phyloP scores from a whole-genome alignment of 2,797 vertebrate species.

The Lophotriccus pileatus region DNA sequence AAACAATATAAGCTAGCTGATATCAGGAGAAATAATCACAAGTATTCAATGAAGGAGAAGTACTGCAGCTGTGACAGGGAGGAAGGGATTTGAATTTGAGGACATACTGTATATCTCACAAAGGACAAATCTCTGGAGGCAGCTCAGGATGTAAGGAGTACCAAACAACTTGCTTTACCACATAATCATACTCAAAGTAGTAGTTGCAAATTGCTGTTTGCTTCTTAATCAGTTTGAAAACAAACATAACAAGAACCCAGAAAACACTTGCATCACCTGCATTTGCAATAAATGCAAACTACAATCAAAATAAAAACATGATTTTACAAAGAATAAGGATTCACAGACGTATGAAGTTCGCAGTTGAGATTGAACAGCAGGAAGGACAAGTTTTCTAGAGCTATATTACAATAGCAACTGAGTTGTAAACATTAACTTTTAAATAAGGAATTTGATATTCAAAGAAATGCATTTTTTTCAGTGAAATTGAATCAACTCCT shows the following conservation, averaged over 20 bases:
- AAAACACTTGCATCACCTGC: background rate
- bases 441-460: background rate
- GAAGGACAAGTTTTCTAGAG: background rate
- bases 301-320: background rate
- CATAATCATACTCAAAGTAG: background rate
- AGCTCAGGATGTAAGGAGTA: background rate
- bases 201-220: background rate
- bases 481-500: background rate
- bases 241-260: background rate
- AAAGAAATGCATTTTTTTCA: background rate
- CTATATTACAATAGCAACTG: background rate
- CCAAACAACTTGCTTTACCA: background rate
- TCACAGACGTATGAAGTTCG: background rate
- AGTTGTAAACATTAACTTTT: background rate
- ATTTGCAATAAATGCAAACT: background rate
- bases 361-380: background rate
- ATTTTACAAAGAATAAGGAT: background rate
- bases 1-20: background rate
- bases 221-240: background rate
- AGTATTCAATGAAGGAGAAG: background rate
- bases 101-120: fast-evolving
- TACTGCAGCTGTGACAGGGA: background rate
- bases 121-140: background rate
- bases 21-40: background rate
- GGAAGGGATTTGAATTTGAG: background rate